Percentiles rank a stretch among this genome's conserved stretches.
These are phyloP conservation scores for Dicrurus megarhynchus DNA, from an alignment of 2,113 vertebrate species.

Conservation along the genomic window DNA sequence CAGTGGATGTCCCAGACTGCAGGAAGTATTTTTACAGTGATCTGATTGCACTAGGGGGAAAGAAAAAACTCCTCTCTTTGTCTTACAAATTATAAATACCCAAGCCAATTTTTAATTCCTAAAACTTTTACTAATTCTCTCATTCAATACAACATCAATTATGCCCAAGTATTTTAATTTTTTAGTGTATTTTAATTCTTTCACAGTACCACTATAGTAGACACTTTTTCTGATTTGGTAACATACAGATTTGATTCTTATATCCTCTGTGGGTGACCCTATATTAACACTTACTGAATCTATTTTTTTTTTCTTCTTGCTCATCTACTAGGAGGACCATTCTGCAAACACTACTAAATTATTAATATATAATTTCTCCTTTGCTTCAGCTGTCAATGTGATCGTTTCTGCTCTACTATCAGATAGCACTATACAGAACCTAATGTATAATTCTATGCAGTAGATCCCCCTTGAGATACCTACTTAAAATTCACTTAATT, in stretches of 20 bases:
- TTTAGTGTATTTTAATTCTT: neutral
- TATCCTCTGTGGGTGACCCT: neutral
- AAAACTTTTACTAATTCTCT: neutral
- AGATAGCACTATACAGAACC: neutral
- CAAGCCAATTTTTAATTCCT: neutral
- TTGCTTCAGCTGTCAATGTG: neutral
- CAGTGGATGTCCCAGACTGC: neutral
- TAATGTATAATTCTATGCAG: neutral
- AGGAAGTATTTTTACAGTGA: neutral
- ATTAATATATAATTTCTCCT: neutral
- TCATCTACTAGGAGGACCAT: neutral
- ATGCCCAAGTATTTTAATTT: neutral
- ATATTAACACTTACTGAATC: neutral
- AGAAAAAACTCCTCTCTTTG: neutral
- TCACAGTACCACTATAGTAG: neutral
- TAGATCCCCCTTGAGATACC: neutral
- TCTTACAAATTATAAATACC: neutral
- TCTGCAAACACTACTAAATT: neutral
- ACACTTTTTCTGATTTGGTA: neutral
- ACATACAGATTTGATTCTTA: neutral
- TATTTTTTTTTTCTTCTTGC: neutral
- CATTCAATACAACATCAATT: neutral
- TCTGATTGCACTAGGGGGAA: neutral
- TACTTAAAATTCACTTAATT: conserved; percentile 24
- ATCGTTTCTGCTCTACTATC: neutral